Base-by-base conservation (phyloP, 2,113 vertebrate genomes). In the Emydura subglobosa region DNA sequence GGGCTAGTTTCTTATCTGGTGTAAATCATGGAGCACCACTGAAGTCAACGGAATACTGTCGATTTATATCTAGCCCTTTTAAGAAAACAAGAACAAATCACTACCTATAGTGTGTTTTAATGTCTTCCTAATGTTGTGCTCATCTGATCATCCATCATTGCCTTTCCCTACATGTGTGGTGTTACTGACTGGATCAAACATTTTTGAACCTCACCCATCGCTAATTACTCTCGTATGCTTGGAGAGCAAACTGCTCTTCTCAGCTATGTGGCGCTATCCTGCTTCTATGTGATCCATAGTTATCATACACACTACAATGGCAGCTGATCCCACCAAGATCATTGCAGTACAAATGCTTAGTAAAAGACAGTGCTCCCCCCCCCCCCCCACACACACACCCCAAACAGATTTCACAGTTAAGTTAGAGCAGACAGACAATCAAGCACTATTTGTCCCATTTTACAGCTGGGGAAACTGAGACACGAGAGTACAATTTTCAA, bases 1-100 rank as follows among this genome's bases (percentile, higher is more conserved):
- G 42, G 31, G 42, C 12, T 0, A 0, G 82, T 74, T 87, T 88
- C n/a, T 2, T 1, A 2, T 84, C 88, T 94, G 51, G 0, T 74
- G 93, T 86, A 83, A 91, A 59, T 65, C 79, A 88, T 61, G 92
- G 86, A 82, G 50, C 55, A 91, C 39, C 55, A 90, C 8, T 91
- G 93, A 88, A 83, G 91, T 90, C 83, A 59, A 1, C 1, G 0
- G 31, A 54, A 34, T 11, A 11, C 14, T 47, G 44, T 3, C 27
- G 72, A 42, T 76, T 44, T 44, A 44, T 25, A 76, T 44, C 72
- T 44, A 42, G 42, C 25, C 74, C 12, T 78, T 78, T 78, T 14
- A 44, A 78, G 42, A 78, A 7, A 47, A 44, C 39, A 78, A 47
- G 74, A 78, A 78, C 25, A 47, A 76, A 78, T 44, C 25, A 78